phyloP scores from a whole-genome alignment of 2,113 vertebrate species.

The Rutilus rutilus region DNA sequence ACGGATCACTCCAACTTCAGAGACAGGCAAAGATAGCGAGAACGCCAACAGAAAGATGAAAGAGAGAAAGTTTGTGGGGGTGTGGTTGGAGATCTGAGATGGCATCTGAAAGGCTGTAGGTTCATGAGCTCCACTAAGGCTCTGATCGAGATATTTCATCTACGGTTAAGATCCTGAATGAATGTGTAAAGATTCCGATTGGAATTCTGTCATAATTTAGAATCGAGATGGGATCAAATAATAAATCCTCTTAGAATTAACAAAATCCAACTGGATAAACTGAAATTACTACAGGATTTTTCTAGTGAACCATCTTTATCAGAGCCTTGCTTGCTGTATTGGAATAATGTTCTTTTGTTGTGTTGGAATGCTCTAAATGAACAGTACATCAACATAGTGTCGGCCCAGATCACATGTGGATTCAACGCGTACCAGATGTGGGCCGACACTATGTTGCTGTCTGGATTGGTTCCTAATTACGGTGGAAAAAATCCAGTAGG shows the following conservation, averaged over 20 bases:
- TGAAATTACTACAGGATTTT: not conserved
- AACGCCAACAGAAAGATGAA: not conserved
- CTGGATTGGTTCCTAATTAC: not conserved
- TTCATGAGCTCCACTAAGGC: not conserved
- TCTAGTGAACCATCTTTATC: not conserved
- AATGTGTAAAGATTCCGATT: not conserved
- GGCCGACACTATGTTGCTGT: too few species aligned
- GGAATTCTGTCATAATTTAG: not conserved
- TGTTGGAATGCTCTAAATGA: not conserved
- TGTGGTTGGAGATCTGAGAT: not conserved
- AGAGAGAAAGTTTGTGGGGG: not conserved
- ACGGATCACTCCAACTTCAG: slow-evolving; percentile 57
- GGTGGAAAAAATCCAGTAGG: not conserved
- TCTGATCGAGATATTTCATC: not conserved
- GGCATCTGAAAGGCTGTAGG: not conserved
- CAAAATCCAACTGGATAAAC: not conserved
- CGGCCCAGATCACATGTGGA: too few species aligned
- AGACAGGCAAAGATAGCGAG: not conserved
- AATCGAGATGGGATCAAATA: not conserved
- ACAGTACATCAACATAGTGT: not conserved
- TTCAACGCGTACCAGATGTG: too few species aligned
- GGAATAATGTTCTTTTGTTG: not conserved
- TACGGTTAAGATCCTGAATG: not conserved
- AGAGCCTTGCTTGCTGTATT: not conserved
- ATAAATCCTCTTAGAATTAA: not conserved